Evolutionary conservation across 2,113 vertebrate species (phyloP).

Genomic region (Cisticola juncidis): DNA sequence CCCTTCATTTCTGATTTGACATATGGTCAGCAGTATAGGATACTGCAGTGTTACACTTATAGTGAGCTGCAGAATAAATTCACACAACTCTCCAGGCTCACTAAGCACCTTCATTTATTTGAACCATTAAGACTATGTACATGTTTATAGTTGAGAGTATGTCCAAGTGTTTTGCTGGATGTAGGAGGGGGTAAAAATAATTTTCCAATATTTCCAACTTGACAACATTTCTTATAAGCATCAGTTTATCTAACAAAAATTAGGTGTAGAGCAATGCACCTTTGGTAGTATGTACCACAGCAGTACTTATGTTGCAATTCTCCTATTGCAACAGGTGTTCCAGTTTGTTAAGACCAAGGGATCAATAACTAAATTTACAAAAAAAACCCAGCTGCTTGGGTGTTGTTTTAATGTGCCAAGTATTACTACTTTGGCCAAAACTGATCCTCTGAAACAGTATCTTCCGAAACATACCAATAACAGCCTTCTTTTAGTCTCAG

Average conservation of each 20-base stretch:
- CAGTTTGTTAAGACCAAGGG: not conserved
- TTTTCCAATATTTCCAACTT: not conserved
- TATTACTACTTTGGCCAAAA: not conserved
- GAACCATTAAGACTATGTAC: not conserved
- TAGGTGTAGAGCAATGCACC: not conserved
- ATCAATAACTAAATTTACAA: constrained; percentile 3
- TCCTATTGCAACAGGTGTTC: not conserved
- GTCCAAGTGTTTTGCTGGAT: not conserved
- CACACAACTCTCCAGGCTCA: not conserved
- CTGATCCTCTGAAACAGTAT: not conserved
- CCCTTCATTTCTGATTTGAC: not conserved
- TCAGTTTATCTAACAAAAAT: not conserved
- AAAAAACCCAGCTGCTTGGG: not conserved
- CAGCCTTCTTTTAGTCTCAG: not conserved
- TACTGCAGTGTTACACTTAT: not conserved
- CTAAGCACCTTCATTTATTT: not conserved
- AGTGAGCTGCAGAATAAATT: rapidly evolving
- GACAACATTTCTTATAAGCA: not conserved
- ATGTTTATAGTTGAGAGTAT: not conserved
- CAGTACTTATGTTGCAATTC: constrained; percentile 11
- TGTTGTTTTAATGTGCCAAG: not conserved
- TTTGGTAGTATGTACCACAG: not conserved
- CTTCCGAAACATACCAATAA: not conserved
- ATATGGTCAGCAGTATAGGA: not conserved
- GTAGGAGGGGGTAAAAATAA: not conserved